Evolutionary conservation across 1,140 invertebrate species (phyloP), one percentile per base, ranked within the genome.

Genomic region (Lasioglossum albipes): DNA sequence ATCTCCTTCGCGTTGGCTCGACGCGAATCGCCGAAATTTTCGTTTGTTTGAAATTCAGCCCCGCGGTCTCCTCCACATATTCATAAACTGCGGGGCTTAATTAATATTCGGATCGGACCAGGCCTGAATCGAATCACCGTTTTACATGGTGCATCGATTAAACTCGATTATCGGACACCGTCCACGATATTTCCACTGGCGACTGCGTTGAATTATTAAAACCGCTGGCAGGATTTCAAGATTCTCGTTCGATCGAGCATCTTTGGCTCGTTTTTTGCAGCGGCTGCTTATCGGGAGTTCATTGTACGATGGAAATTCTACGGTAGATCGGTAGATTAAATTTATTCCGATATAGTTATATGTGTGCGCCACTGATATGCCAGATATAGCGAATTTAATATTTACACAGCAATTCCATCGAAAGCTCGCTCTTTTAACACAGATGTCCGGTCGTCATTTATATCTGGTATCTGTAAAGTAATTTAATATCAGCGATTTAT

Each of bases 21-120:
- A 22, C 27, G 27, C 2, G 31, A 12, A 6, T 57, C 7, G 49
- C 20, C 18, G 49, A 1, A 73, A 65, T 41, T 71, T 10, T 9
- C 22, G 31, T 41, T 20, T 16, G 69, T 65, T 79, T 54, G 42
- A n/a, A 59, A 45, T 64, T 16, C 7, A 16, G 18, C 22, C 22
- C 45, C n/a, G n/a, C 59, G 18, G 4, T 13, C 20, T 36, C 2
- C 36, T 4, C 13, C 16, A 6, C 27, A 18, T 54, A 12, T 65
- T 78, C 59, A 52, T 64, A 41, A 36, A 62, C 71, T 27, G 54
- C 12, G 6, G 7, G 7, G 16, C 27, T 54, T 65, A 57, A 73
- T 79, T 73, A 73, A 79, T 57, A 78, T 73, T 73, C 61, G 2
- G 7, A 3, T 20, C 16, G 9, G 31, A 2, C 27, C 20, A 13